These are phyloP conservation scores for Dione juno DNA, from an alignment of 2,888 invertebrate genomes.

Conservation along the genomic window DNA sequence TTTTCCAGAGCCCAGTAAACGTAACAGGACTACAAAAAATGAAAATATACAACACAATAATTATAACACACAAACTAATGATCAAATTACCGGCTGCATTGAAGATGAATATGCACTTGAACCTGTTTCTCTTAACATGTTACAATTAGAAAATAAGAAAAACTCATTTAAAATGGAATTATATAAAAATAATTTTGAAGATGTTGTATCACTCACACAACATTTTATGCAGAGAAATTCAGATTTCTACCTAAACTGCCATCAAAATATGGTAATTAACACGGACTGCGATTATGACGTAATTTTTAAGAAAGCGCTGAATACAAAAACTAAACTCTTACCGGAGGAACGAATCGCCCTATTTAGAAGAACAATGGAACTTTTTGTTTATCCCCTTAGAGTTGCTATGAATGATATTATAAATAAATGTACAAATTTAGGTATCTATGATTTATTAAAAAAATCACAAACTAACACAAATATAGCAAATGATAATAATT, in stretches of 20 bases:
- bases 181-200: neutral
- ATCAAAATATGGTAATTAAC: neutral
- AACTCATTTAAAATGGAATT: neutral
- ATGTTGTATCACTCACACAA: neutral
- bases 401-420: conserved; percentile 63
- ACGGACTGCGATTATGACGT: neutral
- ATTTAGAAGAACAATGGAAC: conserved; percentile 61
- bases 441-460: conserved; percentile 45
- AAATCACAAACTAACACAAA: conserved; percentile 36
- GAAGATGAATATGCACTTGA: neutral
- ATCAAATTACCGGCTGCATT: conserved; percentile 51
- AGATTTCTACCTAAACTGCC: neutral
- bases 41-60: neutral
- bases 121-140: neutral
- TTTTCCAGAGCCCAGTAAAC: conserved; percentile 11
- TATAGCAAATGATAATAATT: conserved; percentile 27
- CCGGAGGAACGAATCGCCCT: conserved; percentile 63
- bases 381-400: conserved; percentile 68
- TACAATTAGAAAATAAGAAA: neutral
- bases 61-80: conserved; percentile 19
- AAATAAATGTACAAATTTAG: conserved; percentile 60
- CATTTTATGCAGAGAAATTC: neutral
- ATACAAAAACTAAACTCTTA: conserved; percentile 47
- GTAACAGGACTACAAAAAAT: neutral
- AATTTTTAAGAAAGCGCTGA: conserved; percentile 21